Percentiles rank a stretch among this genome's conserved stretches.
phyloP scores from a whole-genome alignment of 2,888 invertebrate species.

The Drosophila algonquin region DNA sequence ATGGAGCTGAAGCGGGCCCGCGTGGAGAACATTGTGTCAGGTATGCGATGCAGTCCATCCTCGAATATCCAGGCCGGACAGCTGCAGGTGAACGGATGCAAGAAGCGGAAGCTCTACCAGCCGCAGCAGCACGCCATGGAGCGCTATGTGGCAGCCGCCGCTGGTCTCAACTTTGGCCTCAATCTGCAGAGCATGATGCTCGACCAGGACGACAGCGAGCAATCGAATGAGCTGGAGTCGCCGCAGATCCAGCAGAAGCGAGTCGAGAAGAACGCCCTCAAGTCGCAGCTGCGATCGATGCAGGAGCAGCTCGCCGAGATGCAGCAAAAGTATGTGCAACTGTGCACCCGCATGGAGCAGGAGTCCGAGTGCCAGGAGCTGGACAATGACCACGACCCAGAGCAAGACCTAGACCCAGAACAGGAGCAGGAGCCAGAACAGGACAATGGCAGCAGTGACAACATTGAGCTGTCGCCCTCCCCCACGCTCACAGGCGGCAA shows the following conservation, averaged over 20 bases:
- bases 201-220: slow-evolving; percentile 88
- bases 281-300: slow-evolving; percentile 93
- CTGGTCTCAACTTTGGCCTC: slow-evolving; percentile 86
- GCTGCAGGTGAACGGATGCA: slow-evolving; percentile 91
- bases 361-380: slow-evolving; percentile 90
- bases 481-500: slow-evolving; percentile 60
- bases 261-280: slow-evolving; percentile 93
- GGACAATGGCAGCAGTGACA: slow-evolving; percentile 63
- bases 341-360: slow-evolving; percentile 93
- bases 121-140: slow-evolving; percentile 94
- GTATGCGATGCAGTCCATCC: slow-evolving; percentile 94
- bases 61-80: slow-evolving; percentile 87
- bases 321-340: slow-evolving; percentile 95
- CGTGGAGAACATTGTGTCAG: slow-evolving; percentile 97
- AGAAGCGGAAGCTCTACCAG: slow-evolving; percentile 97
- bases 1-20: slow-evolving; percentile 95
- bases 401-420: slow-evolving; percentile 87
- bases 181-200: slow-evolving; percentile 86
- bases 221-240: slow-evolving; percentile 89
- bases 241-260: slow-evolving; percentile 92
- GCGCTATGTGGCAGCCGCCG: slow-evolving; percentile 85
- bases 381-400: slow-evolving; percentile 86
- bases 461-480: slow-evolving; percentile 77
- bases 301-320: slow-evolving; percentile 95
- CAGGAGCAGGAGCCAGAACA: slow-evolving; percentile 86